A percentile compares a stretch with the other conserved stretches of the same genome.
Evolutionary conservation across 1,140 invertebrate species (phyloP).

Genomic region (Drosophila parvula): DNA sequence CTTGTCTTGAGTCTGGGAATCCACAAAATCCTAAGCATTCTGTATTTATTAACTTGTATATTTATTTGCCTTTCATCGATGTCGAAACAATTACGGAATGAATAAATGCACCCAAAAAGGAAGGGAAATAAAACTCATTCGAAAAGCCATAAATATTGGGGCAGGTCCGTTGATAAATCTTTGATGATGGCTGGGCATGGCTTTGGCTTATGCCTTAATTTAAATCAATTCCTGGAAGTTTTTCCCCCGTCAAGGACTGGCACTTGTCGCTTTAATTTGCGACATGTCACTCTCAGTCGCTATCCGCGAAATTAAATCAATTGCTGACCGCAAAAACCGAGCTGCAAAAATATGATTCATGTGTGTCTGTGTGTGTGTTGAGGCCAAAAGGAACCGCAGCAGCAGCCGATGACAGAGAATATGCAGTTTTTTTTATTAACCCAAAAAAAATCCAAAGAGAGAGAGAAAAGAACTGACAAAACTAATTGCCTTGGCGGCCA

Average conservation of each 20-base stretch:
- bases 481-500: conserved; percentile 73
- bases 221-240: neutral
- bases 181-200: neutral
- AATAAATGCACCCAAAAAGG: neutral
- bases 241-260: neutral
- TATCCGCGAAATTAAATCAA: conserved; percentile 41
- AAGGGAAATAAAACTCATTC: neutral
- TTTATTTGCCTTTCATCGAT: conserved; percentile 14
- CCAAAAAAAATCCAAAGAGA: neutral
- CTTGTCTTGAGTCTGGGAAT: neutral
- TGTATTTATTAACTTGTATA: neutral
- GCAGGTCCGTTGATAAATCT: conserved; percentile 3
- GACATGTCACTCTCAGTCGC: conserved; percentile 17
- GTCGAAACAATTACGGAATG: conserved; percentile 11
- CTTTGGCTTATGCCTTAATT: neutral
- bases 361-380: conserved; percentile 1
- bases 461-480: conserved; percentile 50
- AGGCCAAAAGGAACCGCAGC: conserved; percentile 34
- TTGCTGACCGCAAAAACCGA: conserved; percentile 43
- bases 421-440: neutral
- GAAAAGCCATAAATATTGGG: conserved; percentile 24
- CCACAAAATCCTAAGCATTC: neutral
- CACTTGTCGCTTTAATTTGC: conserved; percentile 15
- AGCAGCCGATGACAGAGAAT: conserved; percentile 26
- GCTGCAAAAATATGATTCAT: conserved; percentile 34